Conservation (phyloP, 1,140 invertebrate genomes). For the Drosophila truncata region DNA sequence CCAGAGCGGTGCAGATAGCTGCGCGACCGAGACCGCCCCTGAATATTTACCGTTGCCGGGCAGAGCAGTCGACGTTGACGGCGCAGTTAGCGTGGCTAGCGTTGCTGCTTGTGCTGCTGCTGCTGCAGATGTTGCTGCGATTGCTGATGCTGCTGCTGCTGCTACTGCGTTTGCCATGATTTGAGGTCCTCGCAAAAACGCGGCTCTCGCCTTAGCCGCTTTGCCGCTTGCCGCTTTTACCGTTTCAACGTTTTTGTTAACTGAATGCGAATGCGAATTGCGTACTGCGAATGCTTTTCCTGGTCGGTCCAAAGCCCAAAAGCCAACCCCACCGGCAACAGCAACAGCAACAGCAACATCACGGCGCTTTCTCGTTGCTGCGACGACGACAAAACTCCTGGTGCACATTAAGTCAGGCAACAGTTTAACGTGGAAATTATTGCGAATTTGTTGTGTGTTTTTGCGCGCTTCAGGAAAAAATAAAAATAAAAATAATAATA, state of each 20-base stretch:
- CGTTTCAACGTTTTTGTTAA: slow-evolving; percentile 42
- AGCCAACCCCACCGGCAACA: slow-evolving; percentile 69
- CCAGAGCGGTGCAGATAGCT: slow-evolving; percentile 50
- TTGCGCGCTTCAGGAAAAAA: slow-evolving; percentile 64
- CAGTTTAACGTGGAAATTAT: slow-evolving; percentile 85
- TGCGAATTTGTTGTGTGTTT: slow-evolving; percentile 85
- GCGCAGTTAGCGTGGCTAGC: slow-evolving; percentile 15
- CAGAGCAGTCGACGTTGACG: slow-evolving; percentile 40
- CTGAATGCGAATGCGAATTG: slow-evolving; percentile 38
- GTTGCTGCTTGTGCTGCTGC: neutral
- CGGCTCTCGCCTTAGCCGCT: slow-evolving; percentile 24
- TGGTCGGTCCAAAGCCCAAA: slow-evolving; percentile 36
- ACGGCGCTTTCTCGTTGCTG: slow-evolving; percentile 30
- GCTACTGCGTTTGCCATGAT: slow-evolving; percentile 41
- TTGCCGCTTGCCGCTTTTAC: slow-evolving; percentile 43
- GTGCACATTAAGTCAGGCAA: slow-evolving; percentile 82
- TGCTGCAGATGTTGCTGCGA: slow-evolving; percentile 19
- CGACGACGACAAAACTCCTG: slow-evolving; percentile 80
- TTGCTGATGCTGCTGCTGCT: slow-evolving; percentile 31
- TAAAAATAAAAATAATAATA: slow-evolving; percentile 14
- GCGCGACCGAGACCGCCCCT: slow-evolving; percentile 65
- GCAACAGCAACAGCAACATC: slow-evolving; percentile 33
- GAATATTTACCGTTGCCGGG: slow-evolving; percentile 70
- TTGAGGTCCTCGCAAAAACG: slow-evolving; percentile 51
- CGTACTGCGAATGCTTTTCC: slow-evolving; percentile 28